Conservation (phyloP, 2,113 vertebrate species). For the Dermatemys mawii region DNA sequence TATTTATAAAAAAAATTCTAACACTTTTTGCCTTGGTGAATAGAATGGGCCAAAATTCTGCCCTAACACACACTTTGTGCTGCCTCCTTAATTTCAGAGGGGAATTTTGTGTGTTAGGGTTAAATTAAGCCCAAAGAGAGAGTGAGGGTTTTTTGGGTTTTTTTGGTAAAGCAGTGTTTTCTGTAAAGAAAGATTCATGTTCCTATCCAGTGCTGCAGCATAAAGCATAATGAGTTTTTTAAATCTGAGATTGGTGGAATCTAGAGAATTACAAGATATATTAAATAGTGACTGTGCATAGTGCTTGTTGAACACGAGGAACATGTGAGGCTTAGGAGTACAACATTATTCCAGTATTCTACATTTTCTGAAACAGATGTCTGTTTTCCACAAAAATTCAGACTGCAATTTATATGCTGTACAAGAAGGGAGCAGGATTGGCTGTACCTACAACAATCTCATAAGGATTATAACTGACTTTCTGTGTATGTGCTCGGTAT, state of each 20-base stretch:
- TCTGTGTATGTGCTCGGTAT: neutral
- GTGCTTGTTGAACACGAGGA: slow-evolving; percentile 34
- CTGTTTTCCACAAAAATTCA: neutral
- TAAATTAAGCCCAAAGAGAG: neutral
- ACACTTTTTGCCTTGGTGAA: neutral
- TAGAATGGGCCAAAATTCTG: neutral
- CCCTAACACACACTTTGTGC: fast-evolving
- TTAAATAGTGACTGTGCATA: slow-evolving; percentile 7
- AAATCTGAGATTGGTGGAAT: neutral
- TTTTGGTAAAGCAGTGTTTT: neutral
- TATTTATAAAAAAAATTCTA: neutral
- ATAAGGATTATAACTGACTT: neutral
- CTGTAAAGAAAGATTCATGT: neutral
- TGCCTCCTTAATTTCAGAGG: neutral
- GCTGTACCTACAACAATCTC: neutral
- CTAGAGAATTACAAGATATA: neutral
- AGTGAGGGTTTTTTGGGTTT: neutral
- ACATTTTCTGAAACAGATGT: slow-evolving; percentile 21
- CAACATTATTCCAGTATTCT: slow-evolving; percentile 28
- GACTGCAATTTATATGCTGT: neutral
- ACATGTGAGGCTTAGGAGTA: slow-evolving; percentile 14
- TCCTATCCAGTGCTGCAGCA: neutral
- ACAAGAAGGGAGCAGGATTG: neutral
- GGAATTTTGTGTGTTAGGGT: neutral
- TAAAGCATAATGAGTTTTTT: neutral